phyloP scores from a whole-genome alignment of 2,797 vertebrate species.

The Pangasius macronema region DNA sequence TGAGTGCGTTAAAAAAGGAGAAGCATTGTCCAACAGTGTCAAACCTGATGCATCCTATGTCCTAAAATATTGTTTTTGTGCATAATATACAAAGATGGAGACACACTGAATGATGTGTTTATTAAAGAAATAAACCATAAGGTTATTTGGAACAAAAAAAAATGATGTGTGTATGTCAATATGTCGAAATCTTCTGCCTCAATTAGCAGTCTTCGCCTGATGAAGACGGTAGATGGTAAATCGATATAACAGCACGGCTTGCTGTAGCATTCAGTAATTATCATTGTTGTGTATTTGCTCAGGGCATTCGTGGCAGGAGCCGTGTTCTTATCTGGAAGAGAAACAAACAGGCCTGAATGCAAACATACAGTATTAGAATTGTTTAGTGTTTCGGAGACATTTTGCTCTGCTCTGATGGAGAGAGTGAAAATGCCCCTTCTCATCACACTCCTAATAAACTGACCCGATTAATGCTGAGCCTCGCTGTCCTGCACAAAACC shows the following conservation, averaged over 20 bases:
- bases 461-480: background rate
- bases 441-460: conserved; percentile 1
- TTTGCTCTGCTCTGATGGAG: background rate
- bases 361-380: background rate
- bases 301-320: background rate
- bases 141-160: conserved; percentile 61
- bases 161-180: conserved; percentile 47
- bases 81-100: conserved; percentile 68
- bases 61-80: conserved; percentile 65
- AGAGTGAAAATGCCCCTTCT: conserved; percentile 13
- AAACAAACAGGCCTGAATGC: background rate
- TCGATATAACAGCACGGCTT: background rate
- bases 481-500: conserved; percentile 59
- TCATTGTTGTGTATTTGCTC: background rate
- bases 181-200: background rate
- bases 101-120: conserved; percentile 75
- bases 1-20: conserved; percentile 44
- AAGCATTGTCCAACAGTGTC: conserved; percentile 65
- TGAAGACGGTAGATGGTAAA: background rate
- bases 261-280: background rate
- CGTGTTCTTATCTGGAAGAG: background rate
- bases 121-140: conserved; percentile 72
- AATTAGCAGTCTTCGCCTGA: background rate
- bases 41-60: conserved; percentile 70
- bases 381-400: background rate